phyloP scores from a whole-genome alignment of 2,113 vertebrate species.

The Terrapene triunguis region DNA sequence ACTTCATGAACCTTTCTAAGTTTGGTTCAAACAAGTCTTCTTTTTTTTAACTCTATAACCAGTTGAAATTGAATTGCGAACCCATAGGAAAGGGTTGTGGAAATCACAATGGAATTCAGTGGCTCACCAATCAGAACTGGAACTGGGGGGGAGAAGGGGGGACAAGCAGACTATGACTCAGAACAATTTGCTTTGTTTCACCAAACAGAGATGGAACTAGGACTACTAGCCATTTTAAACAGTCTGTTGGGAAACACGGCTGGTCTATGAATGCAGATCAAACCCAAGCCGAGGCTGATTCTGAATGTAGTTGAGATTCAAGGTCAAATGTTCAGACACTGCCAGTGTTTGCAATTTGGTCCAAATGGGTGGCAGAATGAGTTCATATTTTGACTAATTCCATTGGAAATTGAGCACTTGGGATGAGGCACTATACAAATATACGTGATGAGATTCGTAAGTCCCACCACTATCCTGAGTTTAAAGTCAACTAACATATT shows the following conservation, averaged over 20 bases:
- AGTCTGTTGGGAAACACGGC: accelerated
- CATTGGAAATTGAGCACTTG: neutral
- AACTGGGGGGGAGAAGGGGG: neutral
- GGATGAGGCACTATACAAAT: neutral
- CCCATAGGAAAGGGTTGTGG: neutral
- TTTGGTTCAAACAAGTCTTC: neutral
- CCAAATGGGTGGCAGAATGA: neutral
- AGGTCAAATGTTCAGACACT: neutral
- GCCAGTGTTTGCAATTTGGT: accelerated
- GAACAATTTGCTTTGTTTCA: neutral
- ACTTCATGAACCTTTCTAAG: neutral
- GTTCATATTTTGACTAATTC: accelerated
- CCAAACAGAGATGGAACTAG: neutral
- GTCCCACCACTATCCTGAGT: neutral
- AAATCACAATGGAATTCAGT: accelerated
- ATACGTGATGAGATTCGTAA: neutral
- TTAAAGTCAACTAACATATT: accelerated
- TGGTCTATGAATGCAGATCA: accelerated
- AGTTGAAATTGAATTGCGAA: neutral
- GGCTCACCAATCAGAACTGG: accelerated
- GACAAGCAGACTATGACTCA: accelerated
- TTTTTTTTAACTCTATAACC: neutral
- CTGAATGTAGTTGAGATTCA: accelerated
- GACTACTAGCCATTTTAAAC: neutral
- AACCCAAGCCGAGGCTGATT: accelerated